Conservation (phyloP, 1,140 invertebrate genomes). For the Aricia agestis region DNA sequence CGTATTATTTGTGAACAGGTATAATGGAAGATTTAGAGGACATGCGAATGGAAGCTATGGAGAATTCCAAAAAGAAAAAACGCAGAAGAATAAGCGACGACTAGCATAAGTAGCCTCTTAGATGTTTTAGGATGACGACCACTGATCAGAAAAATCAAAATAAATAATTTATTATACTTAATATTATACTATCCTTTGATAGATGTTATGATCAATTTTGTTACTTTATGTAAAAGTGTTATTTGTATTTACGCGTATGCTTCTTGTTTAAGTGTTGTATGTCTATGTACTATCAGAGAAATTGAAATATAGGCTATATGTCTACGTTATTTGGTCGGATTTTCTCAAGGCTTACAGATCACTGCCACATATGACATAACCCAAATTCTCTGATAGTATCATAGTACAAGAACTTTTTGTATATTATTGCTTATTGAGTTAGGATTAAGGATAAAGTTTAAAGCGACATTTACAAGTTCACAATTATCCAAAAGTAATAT, state of each 20-base stretch:
- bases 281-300: no score
- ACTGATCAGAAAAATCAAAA: not conserved
- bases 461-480: no score
- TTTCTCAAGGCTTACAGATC: no score
- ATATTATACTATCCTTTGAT: not conserved
- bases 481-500: no score
- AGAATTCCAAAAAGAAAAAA: conserved; percentile 75
- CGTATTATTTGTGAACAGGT: conserved; percentile 29
- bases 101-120: conserved; percentile 17
- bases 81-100: conserved; percentile 59
- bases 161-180: not conserved
- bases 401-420: no score
- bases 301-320: no score
- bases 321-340: no score
- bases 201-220: not conserved
- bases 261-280: not conserved
- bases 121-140: conserved; percentile 23
- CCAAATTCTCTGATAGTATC: no score
- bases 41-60: conserved; percentile 83
- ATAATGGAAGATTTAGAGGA: conserved; percentile 91
- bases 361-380: no score
- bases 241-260: not conserved
- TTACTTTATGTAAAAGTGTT: conserved; percentile 9
- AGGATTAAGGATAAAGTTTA: no score
- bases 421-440: no score